phyloP scores from a whole-genome alignment of 2,113 vertebrate genomes.

The Chloropsis cyanopogon region DNA sequence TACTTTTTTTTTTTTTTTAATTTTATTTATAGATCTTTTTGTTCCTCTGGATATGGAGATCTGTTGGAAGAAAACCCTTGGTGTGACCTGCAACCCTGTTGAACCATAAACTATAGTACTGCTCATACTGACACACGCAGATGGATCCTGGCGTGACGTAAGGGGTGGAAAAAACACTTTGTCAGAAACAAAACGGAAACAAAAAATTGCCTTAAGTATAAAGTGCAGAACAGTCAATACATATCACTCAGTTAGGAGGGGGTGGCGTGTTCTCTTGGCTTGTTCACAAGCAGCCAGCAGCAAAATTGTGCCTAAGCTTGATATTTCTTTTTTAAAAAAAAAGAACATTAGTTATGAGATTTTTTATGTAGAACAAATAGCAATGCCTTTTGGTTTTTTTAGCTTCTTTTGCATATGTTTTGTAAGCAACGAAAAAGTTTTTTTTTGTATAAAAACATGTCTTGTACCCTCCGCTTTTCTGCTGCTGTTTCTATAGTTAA shows the following conservation, averaged over 20 bases:
- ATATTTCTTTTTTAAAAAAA: conserved; percentile 72
- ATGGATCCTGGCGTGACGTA: conserved; percentile 15
- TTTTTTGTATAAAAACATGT: conserved; percentile 75
- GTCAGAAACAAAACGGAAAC: conserved; percentile 42
- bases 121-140: conserved; percentile 49
- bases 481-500: conserved; percentile 75
- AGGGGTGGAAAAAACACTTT: conserved; percentile 53
- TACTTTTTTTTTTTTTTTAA: background rate
- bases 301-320: conserved; percentile 79
- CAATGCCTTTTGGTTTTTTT: conserved; percentile 68
- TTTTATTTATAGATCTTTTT: conserved; percentile 6
- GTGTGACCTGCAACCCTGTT: conserved; percentile 27
- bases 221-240: conserved; percentile 58
- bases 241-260: conserved; percentile 58
- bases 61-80: conserved; percentile 12
- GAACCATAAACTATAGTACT: conserved; percentile 49
- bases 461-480: conserved; percentile 73
- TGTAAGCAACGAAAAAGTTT: conserved; percentile 70
- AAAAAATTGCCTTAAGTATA: conserved; percentile 79
- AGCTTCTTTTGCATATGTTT: conserved; percentile 80
- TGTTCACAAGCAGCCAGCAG: conserved; percentile 71
- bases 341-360: conserved; percentile 74
- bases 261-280: conserved; percentile 59
- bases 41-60: conserved; percentile 31
- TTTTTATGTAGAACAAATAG: conserved; percentile 77